phyloP scores from a whole-genome alignment of 2,113 vertebrate genomes.

The Condylura cristata region DNA sequence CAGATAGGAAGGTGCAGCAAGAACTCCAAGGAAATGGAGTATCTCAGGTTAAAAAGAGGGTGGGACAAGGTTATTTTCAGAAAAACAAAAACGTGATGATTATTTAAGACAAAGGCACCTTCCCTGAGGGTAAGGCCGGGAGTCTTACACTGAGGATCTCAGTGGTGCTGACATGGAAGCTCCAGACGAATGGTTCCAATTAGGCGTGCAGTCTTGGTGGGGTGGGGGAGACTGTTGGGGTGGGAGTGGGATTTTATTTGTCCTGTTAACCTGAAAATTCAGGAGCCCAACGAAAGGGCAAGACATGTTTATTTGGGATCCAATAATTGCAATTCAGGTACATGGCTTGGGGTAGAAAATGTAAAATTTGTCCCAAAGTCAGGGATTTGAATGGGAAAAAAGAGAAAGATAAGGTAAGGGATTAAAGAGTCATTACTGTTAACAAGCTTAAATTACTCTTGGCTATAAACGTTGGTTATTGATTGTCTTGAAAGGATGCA shows the following conservation, averaged over 20 bases:
- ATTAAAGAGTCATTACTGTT: not conserved
- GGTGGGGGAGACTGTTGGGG: too few species aligned
- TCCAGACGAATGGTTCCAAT: too few species aligned
- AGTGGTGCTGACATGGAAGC: too few species aligned
- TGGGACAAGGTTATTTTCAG: too few species aligned
- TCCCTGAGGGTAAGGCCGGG: too few species aligned
- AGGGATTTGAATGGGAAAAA: not conserved
- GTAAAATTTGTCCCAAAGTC: not conserved
- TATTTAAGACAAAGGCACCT: too few species aligned
- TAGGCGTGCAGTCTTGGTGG: too few species aligned
- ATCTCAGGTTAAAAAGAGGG: too few species aligned
- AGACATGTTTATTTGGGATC: not conserved
- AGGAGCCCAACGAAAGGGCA: not conserved
- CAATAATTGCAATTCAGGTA: not conserved
- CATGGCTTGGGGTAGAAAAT: not conserved
- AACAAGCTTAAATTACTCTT: not conserved
- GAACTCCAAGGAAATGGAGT: too few species aligned
- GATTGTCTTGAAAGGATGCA: not conserved
- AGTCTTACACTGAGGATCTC: too few species aligned
- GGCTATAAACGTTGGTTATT: not conserved
- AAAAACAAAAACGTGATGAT: too few species aligned
- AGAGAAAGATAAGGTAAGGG: not conserved
- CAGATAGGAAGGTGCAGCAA: too few species aligned
- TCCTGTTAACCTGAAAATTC: not conserved
- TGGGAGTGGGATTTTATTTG: not conserved